Conservation (phyloP, 2,888 invertebrate genomes). For the Trissonchulus sp. region DNA sequence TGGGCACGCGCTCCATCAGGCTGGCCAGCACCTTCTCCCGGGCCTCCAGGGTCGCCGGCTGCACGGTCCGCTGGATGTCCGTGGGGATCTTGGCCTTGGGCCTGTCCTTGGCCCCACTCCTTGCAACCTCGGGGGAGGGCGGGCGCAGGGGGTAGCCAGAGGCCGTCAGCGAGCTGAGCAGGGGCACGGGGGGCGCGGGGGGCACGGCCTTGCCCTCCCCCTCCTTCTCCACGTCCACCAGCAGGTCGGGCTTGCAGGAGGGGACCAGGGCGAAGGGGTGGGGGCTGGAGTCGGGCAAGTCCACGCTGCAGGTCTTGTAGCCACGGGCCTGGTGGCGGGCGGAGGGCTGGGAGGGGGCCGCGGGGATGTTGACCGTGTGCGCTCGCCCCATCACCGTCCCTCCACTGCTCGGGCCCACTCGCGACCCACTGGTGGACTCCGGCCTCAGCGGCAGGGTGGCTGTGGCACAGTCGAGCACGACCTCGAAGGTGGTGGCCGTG, state of each 20-base stretch:
- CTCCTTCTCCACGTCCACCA: background rate
- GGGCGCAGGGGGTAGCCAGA: background rate
- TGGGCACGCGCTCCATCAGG: constrained; percentile 30
- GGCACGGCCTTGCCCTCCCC: background rate
- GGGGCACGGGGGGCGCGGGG: background rate
- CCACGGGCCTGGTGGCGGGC: too few relatives aligned
- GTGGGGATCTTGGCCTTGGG: background rate
- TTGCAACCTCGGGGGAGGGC: background rate
- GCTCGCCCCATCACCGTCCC: too few relatives aligned
- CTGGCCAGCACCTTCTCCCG: constrained; percentile 28
- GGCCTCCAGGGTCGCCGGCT: constrained; percentile 27
- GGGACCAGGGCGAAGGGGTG: background rate
- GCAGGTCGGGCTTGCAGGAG: background rate
- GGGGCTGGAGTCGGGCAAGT: too few relatives aligned
- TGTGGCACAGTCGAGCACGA: too few relatives aligned
- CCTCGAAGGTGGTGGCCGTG: too few relatives aligned
- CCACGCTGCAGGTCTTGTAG: too few relatives aligned
- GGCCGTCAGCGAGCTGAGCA: background rate
- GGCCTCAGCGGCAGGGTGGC: too few relatives aligned
- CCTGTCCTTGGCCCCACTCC: background rate
- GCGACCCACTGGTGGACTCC: too few relatives aligned
- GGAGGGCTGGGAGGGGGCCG: too few relatives aligned
- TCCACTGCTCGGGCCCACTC: too few relatives aligned
- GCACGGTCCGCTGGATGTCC: background rate
- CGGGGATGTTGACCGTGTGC: too few relatives aligned